Percentiles rank a stretch among this genome's conserved stretches.
phyloP scores from a whole-genome alignment of 2,797 vertebrate species.

The Alca torda region DNA sequence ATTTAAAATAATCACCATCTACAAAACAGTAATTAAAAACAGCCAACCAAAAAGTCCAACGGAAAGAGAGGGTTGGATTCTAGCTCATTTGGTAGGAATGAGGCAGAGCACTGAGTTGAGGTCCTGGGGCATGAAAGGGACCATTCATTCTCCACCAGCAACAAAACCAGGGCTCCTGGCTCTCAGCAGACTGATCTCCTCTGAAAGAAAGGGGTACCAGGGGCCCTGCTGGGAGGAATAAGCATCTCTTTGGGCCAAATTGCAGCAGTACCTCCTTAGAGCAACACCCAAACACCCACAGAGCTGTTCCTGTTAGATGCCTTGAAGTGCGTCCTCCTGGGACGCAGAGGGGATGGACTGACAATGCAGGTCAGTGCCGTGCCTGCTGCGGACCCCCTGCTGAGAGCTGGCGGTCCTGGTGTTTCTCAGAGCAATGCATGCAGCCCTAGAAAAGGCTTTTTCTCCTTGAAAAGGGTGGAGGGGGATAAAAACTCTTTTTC shows the following conservation, averaged over 20 bases:
- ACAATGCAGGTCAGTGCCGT: background rate
- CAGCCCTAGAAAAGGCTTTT: background rate
- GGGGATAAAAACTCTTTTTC: background rate
- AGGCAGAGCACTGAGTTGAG: background rate
- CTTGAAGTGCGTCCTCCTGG: background rate
- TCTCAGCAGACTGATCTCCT: background rate
- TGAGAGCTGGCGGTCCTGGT: background rate
- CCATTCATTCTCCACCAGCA: conserved; percentile 15
- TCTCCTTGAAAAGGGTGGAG: background rate
- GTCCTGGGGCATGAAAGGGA: background rate
- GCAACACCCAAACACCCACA: background rate
- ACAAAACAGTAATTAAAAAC: background rate
- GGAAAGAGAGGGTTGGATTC: background rate
- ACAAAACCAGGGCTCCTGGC: background rate
- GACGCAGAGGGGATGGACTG: background rate
- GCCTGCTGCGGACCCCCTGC: background rate
- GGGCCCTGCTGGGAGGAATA: background rate
- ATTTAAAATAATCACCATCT: background rate
- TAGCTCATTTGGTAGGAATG: background rate
- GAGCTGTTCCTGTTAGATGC: background rate
- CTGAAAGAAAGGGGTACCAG: background rate
- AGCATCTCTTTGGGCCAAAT: background rate
- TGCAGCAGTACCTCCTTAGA: background rate
- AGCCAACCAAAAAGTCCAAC: background rate
- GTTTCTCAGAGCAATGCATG: background rate